Evolutionary conservation across 2,888 invertebrate species (phyloP), one percentile per base, ranked within the genome.

Genomic region (Lasioglossum zephyrum): DNA sequence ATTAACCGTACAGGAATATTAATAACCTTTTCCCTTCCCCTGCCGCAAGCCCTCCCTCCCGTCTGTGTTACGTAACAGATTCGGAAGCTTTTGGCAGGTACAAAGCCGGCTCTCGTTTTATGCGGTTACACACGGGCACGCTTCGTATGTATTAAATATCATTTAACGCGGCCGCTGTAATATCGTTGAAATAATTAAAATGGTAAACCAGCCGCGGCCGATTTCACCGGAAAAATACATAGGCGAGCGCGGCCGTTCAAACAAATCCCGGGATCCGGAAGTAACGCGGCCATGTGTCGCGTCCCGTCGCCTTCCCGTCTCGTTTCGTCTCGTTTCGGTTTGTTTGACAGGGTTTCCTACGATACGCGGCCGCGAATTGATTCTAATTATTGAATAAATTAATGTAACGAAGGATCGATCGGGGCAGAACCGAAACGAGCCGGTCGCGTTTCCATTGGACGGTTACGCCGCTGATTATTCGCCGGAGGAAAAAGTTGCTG

Each of bases 111-210:
- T 70, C 81, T 70, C 81, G 82, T 87, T 89, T 89, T 87, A 78
- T 49, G 85, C 85, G 85, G 86, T 77, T 77, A 77, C 75, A 69
- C 73, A 60, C 81, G 13, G 26, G 57, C 60, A 41, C 82, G 76
- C 84, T 84, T 74, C 80, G 73, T 70, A 74, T 84, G 73, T 82
- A 85, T 86, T 89, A 89, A 89, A 88, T 80, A 87, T 77, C 80
- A 82, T 73, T 74, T 76, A 81, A 86, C 79, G 81, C 85, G 73
- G 36, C 78, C 79, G 74, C 80, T 63, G 84, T 85, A 66, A 83
- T 83, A 81, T 80, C 89, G 86, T 82, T 79, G 86, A 88, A 89
- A 89, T 87, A 86, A 89, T 89, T 81, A 88, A 87, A 86, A 88
- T 78, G 88, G 70, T 63, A 73, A 41, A 44, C 31, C 39, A 22